phyloP scores from a whole-genome alignment of 2,888 invertebrate genomes.

The Leptinotarsa haldemani region DNA sequence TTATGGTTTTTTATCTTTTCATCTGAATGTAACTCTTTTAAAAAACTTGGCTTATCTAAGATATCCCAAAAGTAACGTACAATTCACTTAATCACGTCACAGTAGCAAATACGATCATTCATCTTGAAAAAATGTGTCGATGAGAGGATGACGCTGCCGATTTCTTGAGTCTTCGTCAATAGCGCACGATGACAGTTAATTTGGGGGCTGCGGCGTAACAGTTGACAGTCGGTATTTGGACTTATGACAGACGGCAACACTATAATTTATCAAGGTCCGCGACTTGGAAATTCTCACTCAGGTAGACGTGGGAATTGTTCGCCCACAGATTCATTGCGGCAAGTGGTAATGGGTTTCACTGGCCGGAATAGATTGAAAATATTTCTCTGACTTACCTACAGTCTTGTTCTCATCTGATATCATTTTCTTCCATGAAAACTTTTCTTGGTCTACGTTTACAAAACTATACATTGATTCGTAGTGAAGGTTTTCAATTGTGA shows the following conservation, averaged over 20 bases:
- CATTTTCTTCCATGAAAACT: not conserved
- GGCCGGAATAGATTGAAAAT: not conserved
- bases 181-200: constrained; percentile 50
- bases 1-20: constrained; percentile 42
- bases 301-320: constrained; percentile 51
- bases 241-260: constrained; percentile 52
- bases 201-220: constrained; percentile 47
- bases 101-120: constrained; percentile 48
- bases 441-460: too few relatives aligned
- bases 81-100: constrained; percentile 49
- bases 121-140: constrained; percentile 48
- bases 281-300: constrained; percentile 46
- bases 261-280: constrained; percentile 53
- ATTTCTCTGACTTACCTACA: not conserved
- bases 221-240: constrained; percentile 54
- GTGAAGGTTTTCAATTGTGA: too few relatives aligned
- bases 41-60: constrained; percentile 36
- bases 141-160: constrained; percentile 49
- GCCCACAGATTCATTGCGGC: constrained; percentile 6
- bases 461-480: too few relatives aligned
- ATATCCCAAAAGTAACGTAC: constrained; percentile 40
- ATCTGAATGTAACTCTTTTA: constrained; percentile 35
- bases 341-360: constrained; percentile 10
- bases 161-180: constrained; percentile 45
- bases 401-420: not conserved